Base-by-base conservation (phyloP, 2,113 vertebrate genomes). In the Muntiacus muntjak region DNA sequence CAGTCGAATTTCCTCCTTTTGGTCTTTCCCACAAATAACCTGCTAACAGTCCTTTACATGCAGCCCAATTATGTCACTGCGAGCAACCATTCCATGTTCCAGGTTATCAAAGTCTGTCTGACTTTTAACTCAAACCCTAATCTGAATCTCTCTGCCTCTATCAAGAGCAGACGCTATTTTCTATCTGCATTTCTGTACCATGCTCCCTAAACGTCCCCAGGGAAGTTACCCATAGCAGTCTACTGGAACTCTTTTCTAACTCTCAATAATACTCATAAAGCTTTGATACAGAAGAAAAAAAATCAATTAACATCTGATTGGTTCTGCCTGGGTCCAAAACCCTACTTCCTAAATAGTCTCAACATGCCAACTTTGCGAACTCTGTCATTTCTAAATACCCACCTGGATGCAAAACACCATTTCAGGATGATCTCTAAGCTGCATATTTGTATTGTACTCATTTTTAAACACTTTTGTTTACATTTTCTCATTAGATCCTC, bases 221-320 rank as follows among this genome's bases (percentile, higher is more conserved):
- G 7, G 40, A 81, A 74, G 25, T n/a, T 54, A 17, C 7, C 36
- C 78, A 89, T 33, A 25, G n/a, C 15, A 33, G 28, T 60, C 23
- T 87, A 55, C 50, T 71, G 55, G 79, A 74, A 93, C 7, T 81
- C 52, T 71, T 71, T 71, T 40, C 64, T 36, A 21, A 33, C n/a
- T 67, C 67, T 71, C n/a, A 71, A 6, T 40, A 23, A 40, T 40
- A 71, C 19, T 64, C 5, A 55, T 45, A 28, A 95, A 57, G 23
- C 21, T 84, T 94, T 93, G 30, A 91, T 30, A 87, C 11, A 89
- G 15, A 95, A 87, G 57, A 71, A 87, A 93, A 92, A 96, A 92
- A 82, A 85, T 85, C 9, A 17, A 94, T 33, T 64, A 55, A 10
- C 33, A 57, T 36, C 78, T 87, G n/a, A 76, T 43, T 90, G 25